Evolutionary conservation across 2,888 invertebrate species (phyloP), one percentile per base, ranked within the genome.

Genomic region (Lasioglossum villosulum): DNA sequence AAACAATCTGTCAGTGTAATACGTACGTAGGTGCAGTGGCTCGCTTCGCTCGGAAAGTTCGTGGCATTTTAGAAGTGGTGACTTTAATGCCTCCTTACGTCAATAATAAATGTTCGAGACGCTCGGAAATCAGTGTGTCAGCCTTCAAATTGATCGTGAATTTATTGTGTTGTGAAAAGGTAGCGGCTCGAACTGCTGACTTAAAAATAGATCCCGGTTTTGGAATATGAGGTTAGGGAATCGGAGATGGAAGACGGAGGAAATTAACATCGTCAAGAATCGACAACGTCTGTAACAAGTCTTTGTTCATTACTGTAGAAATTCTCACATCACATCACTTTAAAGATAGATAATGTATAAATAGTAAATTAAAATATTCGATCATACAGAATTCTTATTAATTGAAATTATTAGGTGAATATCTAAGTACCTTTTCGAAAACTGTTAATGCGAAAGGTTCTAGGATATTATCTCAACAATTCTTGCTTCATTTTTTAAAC

Each of bases 61-160:
- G 77, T 52, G 23, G n/a, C 66, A 70, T 39, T 52, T 52, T 37
- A 45, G 37, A 37, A 27, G 48, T 39, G 42, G 70, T 52, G 70
- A 68, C 66, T 76, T 76, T 42, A 48, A 76, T 68, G 68, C 48
- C 66, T 76, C 27, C 45, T 34, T 34, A 34, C 45, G 66, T 75
- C 42, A 5, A 2, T n/a, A 37, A 66, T n/a, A n/a, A 59, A 68
- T 48, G 34, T 6, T 59, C 16, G 42, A 76, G 37, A 42, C n/a
- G 16, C 42, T 23, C 12, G 45, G 45, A 48, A 70, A 30, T 45
- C 45, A 30, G 8, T 30, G 72, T 45, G 72, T 45, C 72, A 39
- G 45, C 16, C 27, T 6, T 10, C 6, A 45, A 37, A n/a, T 52
- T 23, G 71, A 59, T 63, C n/a, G 16, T 66, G n/a, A 39, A 45